Evolutionary conservation across 2,888 invertebrate genomes (phyloP), one percentile per base, ranked within the genome.

Genomic region (Drosophila robusta): DNA sequence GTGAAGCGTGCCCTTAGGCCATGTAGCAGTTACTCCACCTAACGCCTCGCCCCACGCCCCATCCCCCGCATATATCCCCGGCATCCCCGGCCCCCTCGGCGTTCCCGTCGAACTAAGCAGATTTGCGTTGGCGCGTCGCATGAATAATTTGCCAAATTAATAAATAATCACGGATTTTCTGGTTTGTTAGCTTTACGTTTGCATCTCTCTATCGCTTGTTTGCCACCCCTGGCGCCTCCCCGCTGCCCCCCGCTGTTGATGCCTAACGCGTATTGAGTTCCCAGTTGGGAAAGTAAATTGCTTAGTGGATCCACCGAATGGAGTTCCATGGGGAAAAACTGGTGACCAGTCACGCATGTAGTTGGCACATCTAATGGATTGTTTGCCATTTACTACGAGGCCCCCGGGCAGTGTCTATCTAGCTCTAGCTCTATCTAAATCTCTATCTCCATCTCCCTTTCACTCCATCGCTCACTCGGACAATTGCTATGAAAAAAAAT

Each of bases 111-210:
- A 39, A 66, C 78, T 79, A 78, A 76, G 66, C 80, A 71, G 75
- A 76, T 75, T 76, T 78, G 70, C 69, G 67, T 58, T 74, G 64
- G 73, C 70, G 76, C 78, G 70, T 74, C 71, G 74, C 80, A 82
- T 82, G 80, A 80, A 82, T 82, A 82, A 82, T 82, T 82, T 82
- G 80, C 82, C 82, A 82, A 82, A 82, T 82, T 82, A 82, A 82
- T 82, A 82, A 82, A 82, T 82, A 82, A 82, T 80, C 82, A 82
- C 82, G 82, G 80, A 82, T 82, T 82, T 82, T 82, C 80, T 82
- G 82, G 82, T 78, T 82, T 82, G 82, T 82, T 80, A 82, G 80
- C 78, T 80, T 74, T 70, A 62, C 62, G 60, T 62, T 75, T 66
- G 77, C 56, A 49, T 60, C 58, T 52, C 52, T 54, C 60, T 38